Evolutionary conservation across 2,888 invertebrate species (phyloP).

Genomic region (Lochmaea capreae): DNA sequence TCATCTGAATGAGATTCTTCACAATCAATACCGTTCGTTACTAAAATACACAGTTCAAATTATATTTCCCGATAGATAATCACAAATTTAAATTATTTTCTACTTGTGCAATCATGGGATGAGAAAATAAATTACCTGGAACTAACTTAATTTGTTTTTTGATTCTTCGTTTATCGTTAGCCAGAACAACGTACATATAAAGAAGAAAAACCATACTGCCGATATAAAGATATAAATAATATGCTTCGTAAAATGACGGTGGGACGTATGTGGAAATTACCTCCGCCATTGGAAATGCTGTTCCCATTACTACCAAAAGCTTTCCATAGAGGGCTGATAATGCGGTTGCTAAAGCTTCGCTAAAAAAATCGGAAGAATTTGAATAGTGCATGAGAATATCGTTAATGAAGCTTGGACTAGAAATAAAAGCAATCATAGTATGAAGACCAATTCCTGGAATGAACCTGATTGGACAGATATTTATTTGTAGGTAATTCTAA

Average conservation of each 20-base stretch:
- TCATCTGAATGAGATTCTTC: conserved; percentile 39
- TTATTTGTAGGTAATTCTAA: no score
- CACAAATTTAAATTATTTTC: no score
- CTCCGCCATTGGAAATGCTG: conserved; percentile 96
- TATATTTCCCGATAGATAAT: no score
- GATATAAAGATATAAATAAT: conserved; percentile 73
- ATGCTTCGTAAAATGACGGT: conserved; percentile 91
- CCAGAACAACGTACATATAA: conserved; percentile 77
- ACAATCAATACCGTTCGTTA: not conserved
- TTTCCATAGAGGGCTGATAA: conserved; percentile 94
- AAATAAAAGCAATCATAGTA: no score
- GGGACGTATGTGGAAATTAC: conserved; percentile 95
- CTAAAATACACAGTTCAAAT: not conserved
- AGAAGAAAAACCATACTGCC: conserved; percentile 77
- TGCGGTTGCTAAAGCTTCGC: conserved; percentile 89
- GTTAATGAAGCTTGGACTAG: no score
- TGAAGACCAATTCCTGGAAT: no score
- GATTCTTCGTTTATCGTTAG: conserved; percentile 68
- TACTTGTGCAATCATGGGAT: no score
- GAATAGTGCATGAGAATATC: no score
- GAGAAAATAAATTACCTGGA: conserved; percentile 39
- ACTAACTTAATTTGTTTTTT: conserved; percentile 54
- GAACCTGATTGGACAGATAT: no score
- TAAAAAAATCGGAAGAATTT: conserved; percentile 61
- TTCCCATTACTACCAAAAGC: conserved; percentile 92